Evolutionary conservation across 2,113 vertebrate species (phyloP).

Genomic region (Bujurquina vittata): DNA sequence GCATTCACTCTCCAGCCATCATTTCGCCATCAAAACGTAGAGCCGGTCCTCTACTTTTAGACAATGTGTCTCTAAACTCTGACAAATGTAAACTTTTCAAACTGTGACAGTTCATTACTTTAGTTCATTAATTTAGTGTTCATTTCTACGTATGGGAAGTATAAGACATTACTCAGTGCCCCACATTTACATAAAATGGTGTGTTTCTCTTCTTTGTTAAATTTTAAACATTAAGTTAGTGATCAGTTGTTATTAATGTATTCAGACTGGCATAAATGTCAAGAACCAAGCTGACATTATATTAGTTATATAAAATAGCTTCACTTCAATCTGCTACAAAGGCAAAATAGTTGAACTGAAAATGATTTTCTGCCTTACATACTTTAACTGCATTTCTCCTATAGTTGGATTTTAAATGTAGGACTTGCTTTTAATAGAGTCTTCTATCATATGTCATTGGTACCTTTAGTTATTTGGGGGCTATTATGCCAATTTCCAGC

Average conservation of each 20-base stretch:
- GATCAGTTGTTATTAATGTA: neutral
- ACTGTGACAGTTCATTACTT: no score
- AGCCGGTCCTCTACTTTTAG: no score
- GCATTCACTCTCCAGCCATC: no score
- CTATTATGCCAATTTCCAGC: constrained; percentile 1
- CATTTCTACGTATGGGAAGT: neutral
- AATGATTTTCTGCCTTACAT: neutral
- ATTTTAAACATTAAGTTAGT: neutral
- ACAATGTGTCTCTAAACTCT: no score
- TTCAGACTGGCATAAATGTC: neutral
- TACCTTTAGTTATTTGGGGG: neutral
- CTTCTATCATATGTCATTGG: neutral
- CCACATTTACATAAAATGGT: neutral
- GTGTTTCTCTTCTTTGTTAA: neutral
- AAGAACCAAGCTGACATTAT: neutral
- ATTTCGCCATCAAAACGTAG: no score
- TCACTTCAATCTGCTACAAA: neutral
- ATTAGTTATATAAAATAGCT: no score
- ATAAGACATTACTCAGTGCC: neutral
- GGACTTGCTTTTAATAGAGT: neutral
- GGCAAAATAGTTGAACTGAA: neutral
- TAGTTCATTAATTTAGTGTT: neutral
- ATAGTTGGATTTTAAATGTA: neutral
- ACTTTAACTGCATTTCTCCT: neutral
- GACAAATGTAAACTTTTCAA: no score